Conservation (phyloP, 2,113 vertebrate species). For the Psephotus haematonotus region DNA sequence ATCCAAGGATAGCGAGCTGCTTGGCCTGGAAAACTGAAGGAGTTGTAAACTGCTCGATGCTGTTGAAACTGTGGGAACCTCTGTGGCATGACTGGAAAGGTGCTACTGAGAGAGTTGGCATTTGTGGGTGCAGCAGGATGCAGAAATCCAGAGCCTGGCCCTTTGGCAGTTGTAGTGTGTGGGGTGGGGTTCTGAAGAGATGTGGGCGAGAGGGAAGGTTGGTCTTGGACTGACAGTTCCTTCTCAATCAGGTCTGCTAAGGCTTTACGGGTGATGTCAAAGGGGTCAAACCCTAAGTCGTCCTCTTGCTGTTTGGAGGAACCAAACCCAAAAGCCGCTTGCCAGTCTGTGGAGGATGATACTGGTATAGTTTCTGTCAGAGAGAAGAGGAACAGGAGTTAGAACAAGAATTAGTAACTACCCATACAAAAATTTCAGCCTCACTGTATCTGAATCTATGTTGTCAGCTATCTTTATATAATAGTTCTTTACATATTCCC, state of each 20-base stretch:
- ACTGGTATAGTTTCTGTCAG: constrained; percentile 95
- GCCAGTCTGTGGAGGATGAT: constrained; percentile 98
- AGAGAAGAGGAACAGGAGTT: not conserved
- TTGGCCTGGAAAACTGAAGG: constrained; percentile 93
- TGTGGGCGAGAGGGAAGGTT: constrained; percentile 79
- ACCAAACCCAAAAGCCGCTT: constrained; percentile 98
- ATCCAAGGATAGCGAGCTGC: constrained; percentile 95
- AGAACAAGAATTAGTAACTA: not conserved
- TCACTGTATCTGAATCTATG: not conserved
- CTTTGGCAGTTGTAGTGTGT: constrained; percentile 85
- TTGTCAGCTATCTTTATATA: not conserved
- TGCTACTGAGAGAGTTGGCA: constrained; percentile 86
- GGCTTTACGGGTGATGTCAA: constrained; percentile 98
- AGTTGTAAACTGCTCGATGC: constrained; percentile 96
- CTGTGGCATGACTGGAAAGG: constrained; percentile 90
- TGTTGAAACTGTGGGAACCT: constrained; percentile 92
- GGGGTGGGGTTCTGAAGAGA: constrained; percentile 81
- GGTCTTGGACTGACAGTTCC: constrained; percentile 97
- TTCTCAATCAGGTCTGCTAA: constrained; percentile 99
- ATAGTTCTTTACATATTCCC: not conserved
- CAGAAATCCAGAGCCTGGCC: constrained; percentile 83
- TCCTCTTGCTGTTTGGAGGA: constrained; percentile 98
- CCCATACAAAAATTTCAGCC: not conserved
- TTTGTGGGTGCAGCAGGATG: constrained; percentile 78
- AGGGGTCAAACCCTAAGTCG: constrained; percentile 98